Conservation (phyloP, 2,113 vertebrate species). For the Capricornis sumatraensis region DNA sequence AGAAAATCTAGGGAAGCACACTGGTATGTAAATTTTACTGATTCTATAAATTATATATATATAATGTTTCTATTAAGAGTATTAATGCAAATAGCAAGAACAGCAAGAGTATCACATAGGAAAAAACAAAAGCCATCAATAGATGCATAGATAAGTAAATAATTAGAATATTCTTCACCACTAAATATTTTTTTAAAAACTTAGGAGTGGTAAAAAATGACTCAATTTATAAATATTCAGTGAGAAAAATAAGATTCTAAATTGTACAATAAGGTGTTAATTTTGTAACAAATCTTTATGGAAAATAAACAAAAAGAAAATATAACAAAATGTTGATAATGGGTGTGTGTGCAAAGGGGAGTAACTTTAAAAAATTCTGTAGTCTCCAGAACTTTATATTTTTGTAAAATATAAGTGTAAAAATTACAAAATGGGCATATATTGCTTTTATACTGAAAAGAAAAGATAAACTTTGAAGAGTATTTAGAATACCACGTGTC, state of each 20-base stretch:
- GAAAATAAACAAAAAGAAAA: not conserved
- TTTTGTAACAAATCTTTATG: not conserved
- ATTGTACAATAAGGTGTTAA: not conserved
- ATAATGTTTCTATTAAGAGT: not conserved
- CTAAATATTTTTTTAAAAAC: not conserved
- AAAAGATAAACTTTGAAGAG: not conserved
- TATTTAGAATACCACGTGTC: not conserved
- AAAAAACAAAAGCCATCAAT: not conserved
- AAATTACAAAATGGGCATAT: not conserved
- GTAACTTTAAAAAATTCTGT: not conserved
- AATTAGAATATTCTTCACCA: not conserved
- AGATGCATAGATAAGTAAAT: not conserved
- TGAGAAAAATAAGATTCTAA: not conserved
- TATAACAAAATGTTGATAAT: not conserved
- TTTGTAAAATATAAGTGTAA: not conserved
- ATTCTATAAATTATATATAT: not conserved
- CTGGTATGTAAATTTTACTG: not conserved
- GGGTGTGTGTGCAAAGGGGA: not conserved
- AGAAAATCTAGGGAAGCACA: not conserved
- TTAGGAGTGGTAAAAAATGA: not conserved
- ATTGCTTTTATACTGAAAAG: not conserved
- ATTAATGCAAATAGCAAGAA: slow-evolving; percentile 22
- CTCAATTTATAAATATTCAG: not conserved
- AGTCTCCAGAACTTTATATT: not conserved
- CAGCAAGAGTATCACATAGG: not conserved